Percentiles rank a stretch among this genome's conserved stretches.
Evolutionary conservation across 37 sponge, comb jelly and placozoan genomes (phyloP).

Genomic region (Cladorhizidae sp.): DNA sequence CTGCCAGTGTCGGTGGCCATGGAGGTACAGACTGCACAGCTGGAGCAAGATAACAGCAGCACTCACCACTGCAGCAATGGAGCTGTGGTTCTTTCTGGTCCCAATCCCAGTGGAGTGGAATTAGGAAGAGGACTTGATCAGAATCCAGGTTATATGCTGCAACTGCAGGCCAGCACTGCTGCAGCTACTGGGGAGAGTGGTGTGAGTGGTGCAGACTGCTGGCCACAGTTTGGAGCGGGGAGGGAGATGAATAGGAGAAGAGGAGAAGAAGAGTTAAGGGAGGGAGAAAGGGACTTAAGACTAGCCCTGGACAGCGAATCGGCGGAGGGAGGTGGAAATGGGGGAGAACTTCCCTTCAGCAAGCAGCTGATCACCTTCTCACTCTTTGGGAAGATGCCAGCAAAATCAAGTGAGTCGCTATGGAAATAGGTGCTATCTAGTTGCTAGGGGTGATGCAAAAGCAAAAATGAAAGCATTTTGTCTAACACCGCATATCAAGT

Average conservation of each 20-base stretch:
- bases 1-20: no score
- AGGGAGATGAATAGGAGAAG: no score
- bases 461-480: no score
- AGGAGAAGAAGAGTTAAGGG: neutral
- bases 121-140: no score
- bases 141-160: neutral
- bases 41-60: no score
- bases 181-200: neutral
- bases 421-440: neutral
- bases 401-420: conserved; percentile 24
- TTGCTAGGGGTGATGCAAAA: neutral
- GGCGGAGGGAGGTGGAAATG: conserved; percentile 7
- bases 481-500: no score
- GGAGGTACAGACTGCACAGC: no score
- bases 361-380: conserved; percentile 47
- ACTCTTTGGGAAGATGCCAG: conserved; percentile 47
- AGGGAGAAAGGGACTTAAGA: no score
- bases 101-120: no score
- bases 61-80: no score
- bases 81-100: no score
- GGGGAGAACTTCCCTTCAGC: conserved; percentile 23
- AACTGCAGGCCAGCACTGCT: neutral
- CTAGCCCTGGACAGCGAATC: neutral
- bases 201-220: neutral
- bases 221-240: neutral